Evolutionary conservation across 1,140 invertebrate genomes (phyloP), one percentile per base, ranked within the genome.

Genomic region (Cydia amplana): DNA sequence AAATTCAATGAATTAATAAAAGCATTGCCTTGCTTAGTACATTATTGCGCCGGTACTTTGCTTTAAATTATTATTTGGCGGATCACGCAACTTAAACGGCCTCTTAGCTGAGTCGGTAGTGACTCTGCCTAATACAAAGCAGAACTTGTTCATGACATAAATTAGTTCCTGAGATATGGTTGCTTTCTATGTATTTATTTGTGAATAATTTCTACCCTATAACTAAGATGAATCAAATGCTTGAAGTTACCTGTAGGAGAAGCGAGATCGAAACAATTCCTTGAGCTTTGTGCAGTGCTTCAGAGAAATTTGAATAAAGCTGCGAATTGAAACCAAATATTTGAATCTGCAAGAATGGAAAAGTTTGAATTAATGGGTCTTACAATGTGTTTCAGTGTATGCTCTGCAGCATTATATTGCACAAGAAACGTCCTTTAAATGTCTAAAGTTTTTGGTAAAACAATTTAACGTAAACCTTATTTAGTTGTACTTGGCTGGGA

Each of bases 281-380:
- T 93, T 98, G 97, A 76, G 97, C 96, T 92, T 96, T 95, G 88
- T 97, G 96, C 77, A 97, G 93, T 73, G 98, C 97, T 90, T 98
- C 97, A 51, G 97, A 96, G 93, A 97, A 97, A 94, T 98, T 98
- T 83, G 96, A 95, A 93, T 98, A 98, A 74, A 98, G 94, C 90
- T 98, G 97, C 75, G 97, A 97, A 94, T 98, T 98, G 95, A 98
- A 98, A 82, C 97, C 97, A 91, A 97, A 97, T 94, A 98, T 97
- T 94, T 98, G 97, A 86, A 98, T 96, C 97, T 98, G 95, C 75
- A 94, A 94, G 87, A 94, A 94, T 85, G 81, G 73, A 85, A 83
- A 74, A 74, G 20, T 70, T 49, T 74, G 75, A 80, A 79, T 77
- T 49, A 74, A 60, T 12, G 20, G 20, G 16, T 55, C n/a, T 7